A percentile compares a stretch with the other conserved stretches of the same genome.
Conservation (phyloP, 1,140 invertebrate genomes). For the Listronotus oregonensis region DNA sequence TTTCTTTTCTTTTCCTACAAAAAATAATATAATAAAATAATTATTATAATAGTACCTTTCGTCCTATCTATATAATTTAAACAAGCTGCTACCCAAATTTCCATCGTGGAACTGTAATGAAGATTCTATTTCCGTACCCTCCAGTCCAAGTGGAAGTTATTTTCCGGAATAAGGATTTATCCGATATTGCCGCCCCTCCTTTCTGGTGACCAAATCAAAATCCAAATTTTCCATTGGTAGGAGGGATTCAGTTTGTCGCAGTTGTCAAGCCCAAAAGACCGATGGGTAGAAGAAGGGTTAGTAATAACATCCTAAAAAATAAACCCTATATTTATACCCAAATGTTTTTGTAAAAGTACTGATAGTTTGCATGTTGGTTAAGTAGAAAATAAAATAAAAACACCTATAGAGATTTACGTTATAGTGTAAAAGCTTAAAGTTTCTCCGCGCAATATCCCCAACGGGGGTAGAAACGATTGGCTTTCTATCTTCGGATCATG, state of each 20-base stretch:
- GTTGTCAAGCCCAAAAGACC: neutral
- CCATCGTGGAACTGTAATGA: constrained; percentile 76
- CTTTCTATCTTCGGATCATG: too few species aligned
- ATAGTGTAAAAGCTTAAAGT: too few species aligned
- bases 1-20: too few species aligned
- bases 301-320: constrained; percentile 19
- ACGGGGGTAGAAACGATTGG: too few species aligned
- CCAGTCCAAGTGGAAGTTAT: constrained; percentile 74
- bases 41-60: constrained; percentile 60
- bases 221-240: constrained; percentile 76
- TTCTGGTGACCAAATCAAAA: constrained; percentile 64
- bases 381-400: too few species aligned
- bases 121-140: constrained; percentile 68
- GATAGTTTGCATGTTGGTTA: too few species aligned
- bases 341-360: too few species aligned
- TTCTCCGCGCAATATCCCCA: too few species aligned
- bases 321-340: too few species aligned
- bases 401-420: too few species aligned
- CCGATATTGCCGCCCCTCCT: constrained; percentile 61
- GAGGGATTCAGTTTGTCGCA: constrained; percentile 54
- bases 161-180: constrained; percentile 63
- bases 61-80: constrained; percentile 73
- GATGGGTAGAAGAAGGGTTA: neutral
- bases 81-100: constrained; percentile 72
- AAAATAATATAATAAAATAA: too few species aligned